Evolutionary conservation across 2,113 vertebrate genomes (phyloP).

Genomic region (Psittacula cyanocephala): DNA sequence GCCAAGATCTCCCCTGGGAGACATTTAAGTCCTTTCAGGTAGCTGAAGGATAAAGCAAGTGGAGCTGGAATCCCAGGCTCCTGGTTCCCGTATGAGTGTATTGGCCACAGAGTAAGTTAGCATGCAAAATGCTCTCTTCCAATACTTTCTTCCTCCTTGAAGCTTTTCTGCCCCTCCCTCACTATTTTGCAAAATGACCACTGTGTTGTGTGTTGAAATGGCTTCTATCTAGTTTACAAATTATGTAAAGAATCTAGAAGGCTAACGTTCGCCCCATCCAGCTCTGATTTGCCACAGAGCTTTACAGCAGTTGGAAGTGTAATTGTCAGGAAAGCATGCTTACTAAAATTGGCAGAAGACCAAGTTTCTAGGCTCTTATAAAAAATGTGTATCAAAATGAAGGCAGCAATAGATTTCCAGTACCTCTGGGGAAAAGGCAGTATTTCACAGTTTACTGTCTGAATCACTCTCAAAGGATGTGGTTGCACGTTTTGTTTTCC

Average conservation of each 20-base stretch:
- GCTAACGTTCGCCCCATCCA: not conserved
- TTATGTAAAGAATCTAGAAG: not conserved
- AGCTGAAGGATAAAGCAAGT: not conserved
- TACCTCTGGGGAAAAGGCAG: not conserved
- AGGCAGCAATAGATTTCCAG: not conserved
- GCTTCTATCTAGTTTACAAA: not conserved
- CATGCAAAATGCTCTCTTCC: not conserved
- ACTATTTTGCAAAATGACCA: not conserved
- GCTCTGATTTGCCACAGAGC: not conserved
- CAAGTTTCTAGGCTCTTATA: not conserved
- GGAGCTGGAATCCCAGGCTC: not conserved
- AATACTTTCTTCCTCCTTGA: not conserved
- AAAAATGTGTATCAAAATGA: not conserved
- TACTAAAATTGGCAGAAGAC: not conserved
- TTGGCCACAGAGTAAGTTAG: not conserved
- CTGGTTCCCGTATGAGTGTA: not conserved
- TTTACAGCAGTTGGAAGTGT: not conserved
- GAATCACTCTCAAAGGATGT: not conserved
- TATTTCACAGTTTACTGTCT: not conserved
- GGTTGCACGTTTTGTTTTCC: not conserved
- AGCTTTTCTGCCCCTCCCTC: not conserved
- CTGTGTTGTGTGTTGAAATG: not conserved
- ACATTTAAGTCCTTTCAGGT: not conserved
- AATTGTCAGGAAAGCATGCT: not conserved
- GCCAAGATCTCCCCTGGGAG: not conserved